Percentiles rank a stretch among this genome's conserved stretches.
Evolutionary conservation across 2,797 vertebrate species (phyloP).

Genomic region (Leucoraja ocellata): DNA sequence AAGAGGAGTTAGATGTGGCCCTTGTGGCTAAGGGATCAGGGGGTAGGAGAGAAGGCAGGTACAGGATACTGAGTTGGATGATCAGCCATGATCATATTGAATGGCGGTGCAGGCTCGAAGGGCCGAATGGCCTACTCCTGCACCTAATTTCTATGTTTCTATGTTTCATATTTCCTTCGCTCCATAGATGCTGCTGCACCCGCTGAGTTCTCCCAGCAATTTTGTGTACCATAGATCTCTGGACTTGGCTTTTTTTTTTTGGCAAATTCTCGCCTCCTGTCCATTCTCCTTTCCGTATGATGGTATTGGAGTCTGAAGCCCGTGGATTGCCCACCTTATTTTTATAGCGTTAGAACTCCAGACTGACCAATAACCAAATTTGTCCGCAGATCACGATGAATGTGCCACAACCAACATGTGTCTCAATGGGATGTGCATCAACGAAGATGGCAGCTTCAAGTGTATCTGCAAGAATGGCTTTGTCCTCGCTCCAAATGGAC

Average conservation of each 20-base stretch:
- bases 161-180: too few species aligned
- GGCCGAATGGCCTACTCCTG: too few species aligned
- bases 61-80: too few species aligned
- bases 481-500: slow-evolving; percentile 81
- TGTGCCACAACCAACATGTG: slow-evolving; percentile 98
- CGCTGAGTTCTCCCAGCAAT: too few species aligned
- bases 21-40: too few species aligned
- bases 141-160: too few species aligned
- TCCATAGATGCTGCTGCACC: too few species aligned
- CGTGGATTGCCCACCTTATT: too few species aligned
- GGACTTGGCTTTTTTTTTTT: not conserved
- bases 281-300: not conserved
- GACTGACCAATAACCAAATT: not conserved
- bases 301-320: not conserved
- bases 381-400: slow-evolving; percentile 79
- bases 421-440: slow-evolving; percentile 96
- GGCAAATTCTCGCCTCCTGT: not conserved
- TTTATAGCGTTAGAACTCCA: not conserved
- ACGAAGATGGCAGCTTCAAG: slow-evolving; percentile 96
- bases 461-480: slow-evolving; percentile 96
- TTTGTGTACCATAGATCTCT: not conserved
- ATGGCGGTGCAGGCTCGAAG: too few species aligned
- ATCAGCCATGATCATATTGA: too few species aligned
- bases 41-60: too few species aligned
- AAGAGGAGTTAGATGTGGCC: too few species aligned